Percentiles rank a stretch among this genome's conserved stretches.
These are phyloP conservation scores for Micoletzkya japonica DNA, from an alignment of 2,888 invertebrate species.

Conservation along the genomic window DNA sequence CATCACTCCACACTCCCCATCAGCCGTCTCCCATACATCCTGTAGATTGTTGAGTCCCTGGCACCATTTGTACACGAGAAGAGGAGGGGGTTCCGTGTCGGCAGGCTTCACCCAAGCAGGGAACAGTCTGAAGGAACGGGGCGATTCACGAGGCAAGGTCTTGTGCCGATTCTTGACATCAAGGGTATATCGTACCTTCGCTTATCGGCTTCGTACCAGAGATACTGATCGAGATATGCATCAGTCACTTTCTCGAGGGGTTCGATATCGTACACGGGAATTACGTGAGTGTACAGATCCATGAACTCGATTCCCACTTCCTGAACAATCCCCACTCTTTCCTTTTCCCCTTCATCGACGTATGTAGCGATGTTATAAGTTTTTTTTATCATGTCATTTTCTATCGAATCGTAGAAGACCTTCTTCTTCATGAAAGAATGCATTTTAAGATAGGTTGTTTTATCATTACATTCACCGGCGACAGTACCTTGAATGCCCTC, in stretches of 20 bases:
- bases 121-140: constrained; percentile 73
- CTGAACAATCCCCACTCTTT: constrained; percentile 27
- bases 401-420: neutral
- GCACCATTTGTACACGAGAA: constrained; percentile 92
- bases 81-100: constrained; percentile 88
- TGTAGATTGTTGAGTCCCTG: constrained; percentile 73
- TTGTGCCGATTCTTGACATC: too few species aligned
- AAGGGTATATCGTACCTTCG: constrained; percentile 67
- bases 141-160: too few species aligned
- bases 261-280: constrained; percentile 98
- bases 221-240: constrained; percentile 97
- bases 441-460: too few species aligned
- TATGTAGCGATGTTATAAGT: neutral
- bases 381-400: neutral
- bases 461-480: constrained; percentile 67
- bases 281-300: constrained; percentile 97
- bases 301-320: constrained; percentile 98
- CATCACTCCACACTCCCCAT: constrained; percentile 97
- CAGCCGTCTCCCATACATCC: constrained; percentile 97
- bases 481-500: constrained; percentile 71
- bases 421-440: neutral
- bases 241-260: constrained; percentile 99
- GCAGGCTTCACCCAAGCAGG: constrained; percentile 99
- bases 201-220: constrained; percentile 98
- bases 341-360: neutral